These are phyloP conservation scores for Harpegnathos saltator DNA, from an alignment of 1,140 invertebrate species.

Conservation along the genomic window DNA sequence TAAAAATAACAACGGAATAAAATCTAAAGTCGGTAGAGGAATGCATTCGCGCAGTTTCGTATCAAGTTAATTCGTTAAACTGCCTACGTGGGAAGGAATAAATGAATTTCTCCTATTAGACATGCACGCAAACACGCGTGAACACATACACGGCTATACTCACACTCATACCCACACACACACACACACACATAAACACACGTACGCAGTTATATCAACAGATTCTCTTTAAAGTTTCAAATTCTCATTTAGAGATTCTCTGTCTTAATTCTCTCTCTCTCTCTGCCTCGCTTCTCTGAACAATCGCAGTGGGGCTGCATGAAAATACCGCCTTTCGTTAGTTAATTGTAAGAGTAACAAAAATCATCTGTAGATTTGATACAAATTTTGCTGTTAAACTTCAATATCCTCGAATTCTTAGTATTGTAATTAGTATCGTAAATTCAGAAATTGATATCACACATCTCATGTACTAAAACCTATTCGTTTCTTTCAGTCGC, in stretches of 20 bases:
- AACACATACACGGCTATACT: not conserved
- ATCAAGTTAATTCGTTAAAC: too few species aligned
- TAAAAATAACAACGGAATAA: too few species aligned
- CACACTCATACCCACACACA: not conserved
- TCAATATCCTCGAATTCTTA: not conserved
- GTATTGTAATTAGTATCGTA: constrained; percentile 6
- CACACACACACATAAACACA: not conserved
- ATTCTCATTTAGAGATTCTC: constrained; percentile 8
- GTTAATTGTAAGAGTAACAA: constrained; percentile 16
- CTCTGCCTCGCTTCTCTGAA: constrained; percentile 13
- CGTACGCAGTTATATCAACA: not conserved
- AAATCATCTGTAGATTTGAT: not conserved
- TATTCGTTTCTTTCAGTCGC: constrained; percentile 1
- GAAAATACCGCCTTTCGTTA: constrained; percentile 13
- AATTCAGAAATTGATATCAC: constrained; percentile 23
- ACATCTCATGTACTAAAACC: constrained; percentile 1
- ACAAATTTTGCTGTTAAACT: constrained; percentile 2
- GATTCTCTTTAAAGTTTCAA: constrained; percentile 15
- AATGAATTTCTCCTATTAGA: too few species aligned
- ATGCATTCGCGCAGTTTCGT: too few species aligned
- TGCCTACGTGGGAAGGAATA: too few species aligned
- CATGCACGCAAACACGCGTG: too few species aligned
- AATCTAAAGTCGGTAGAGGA: too few species aligned
- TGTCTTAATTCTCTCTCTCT: not conserved
- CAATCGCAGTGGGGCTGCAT: not conserved